These are phyloP conservation scores for Coregonus ussuriensis DNA, from an alignment of 2,797 vertebrate species.

Conservation along the genomic window DNA sequence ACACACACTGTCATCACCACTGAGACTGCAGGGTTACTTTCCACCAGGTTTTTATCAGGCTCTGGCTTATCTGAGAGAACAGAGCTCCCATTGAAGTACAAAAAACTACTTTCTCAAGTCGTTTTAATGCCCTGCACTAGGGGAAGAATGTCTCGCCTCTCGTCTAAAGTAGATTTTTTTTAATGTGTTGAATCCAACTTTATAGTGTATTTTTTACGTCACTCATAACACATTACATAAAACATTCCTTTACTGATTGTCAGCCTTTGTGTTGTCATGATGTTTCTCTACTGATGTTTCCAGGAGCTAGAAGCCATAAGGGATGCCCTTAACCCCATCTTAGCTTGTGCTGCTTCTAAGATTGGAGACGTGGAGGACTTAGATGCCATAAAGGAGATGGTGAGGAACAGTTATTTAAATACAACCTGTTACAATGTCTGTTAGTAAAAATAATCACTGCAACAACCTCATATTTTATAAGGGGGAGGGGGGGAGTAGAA, in stretches of 20 bases:
- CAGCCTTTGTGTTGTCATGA: neutral
- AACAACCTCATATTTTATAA: neutral
- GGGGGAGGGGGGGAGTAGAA: too few relatives aligned
- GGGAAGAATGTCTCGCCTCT: too few relatives aligned
- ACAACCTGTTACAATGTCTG: neutral
- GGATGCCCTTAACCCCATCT: constrained; percentile 81
- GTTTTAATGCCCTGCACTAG: too few relatives aligned
- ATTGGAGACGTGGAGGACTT: constrained; percentile 83
- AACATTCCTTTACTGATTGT: neutral
- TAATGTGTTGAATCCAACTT: too few relatives aligned
- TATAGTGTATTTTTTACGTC: too few relatives aligned
- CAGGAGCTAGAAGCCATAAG: constrained; percentile 86
- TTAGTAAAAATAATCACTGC: neutral
- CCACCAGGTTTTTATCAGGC: constrained; percentile 1
- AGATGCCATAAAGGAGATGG: constrained; percentile 83
- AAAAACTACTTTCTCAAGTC: neutral
- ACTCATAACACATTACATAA: neutral
- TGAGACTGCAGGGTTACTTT: neutral
- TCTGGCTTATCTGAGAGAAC: constrained; percentile 9
- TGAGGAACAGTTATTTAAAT: constrained; percentile 54
- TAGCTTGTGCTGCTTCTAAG: constrained; percentile 89
- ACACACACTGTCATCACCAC: neutral
- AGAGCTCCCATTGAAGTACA: neutral
- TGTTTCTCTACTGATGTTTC: constrained; percentile 18
- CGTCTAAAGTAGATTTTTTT: neutral